Evolutionary conservation across 2,113 vertebrate genomes (phyloP), one percentile per base, ranked within the genome.

Genomic region (Rousettus leschenaultii): DNA sequence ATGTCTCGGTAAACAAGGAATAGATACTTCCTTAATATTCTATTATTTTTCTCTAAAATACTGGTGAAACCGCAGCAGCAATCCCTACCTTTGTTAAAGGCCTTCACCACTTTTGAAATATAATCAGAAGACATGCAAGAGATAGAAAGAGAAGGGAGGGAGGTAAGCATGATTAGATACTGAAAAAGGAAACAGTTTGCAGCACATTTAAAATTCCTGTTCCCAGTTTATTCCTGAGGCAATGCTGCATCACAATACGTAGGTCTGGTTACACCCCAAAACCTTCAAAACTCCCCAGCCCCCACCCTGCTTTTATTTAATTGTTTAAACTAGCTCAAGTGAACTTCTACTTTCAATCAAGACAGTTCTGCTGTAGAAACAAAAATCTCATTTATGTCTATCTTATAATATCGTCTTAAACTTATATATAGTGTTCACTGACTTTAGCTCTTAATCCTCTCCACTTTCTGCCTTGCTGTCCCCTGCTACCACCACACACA

Each of bases 11-110:
- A 90, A 59, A 77, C 48, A 66, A 88, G 38, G 43, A 79, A 74
- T 66, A 94, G n/a, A 57, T 55, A 74, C 35, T 63, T 80, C 30
- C 68, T 90, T 82, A 93, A 88, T 91, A 88, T 70, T 43, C n/a
- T 45, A 7, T 57, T 90, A 45, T 28, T 26, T 95, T 18, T 92
- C 38, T 45, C 21, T 83, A 63, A 83, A 80, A 45, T 63, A 71
- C 9, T 30, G 40, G 45, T 78, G 28, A 97, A 91, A 84, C 53
- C 66, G 40, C 45, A 95, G 18, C 38, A 73, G 11, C 87, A 87
- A 83, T 87, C 35, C 9, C 22, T 71, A 90, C 26, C 26, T 6
- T 59, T 85, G 55, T 68, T 84, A 57, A 65, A 91, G 18, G 43
- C 6, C 45, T 65, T 70, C 14, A 95, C 5, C 22, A 35, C 28